Conservation (phyloP, 2,797 vertebrate species). For the Eospalax fontanierii region DNA sequence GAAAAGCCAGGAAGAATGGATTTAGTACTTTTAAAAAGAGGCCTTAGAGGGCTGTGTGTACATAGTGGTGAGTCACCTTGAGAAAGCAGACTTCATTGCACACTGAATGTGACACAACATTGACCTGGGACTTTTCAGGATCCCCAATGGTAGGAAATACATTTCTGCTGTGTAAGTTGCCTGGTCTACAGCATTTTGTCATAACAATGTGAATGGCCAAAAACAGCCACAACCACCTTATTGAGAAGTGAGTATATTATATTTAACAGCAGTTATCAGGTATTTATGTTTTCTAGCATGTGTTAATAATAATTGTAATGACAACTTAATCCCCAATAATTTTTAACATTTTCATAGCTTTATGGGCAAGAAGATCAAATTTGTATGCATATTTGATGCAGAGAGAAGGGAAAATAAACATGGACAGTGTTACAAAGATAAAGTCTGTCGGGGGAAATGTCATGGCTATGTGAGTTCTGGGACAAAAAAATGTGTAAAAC, state of each 20-base stretch:
- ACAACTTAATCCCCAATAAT: background rate
- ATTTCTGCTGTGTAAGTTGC: background rate
- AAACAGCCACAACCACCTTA: background rate
- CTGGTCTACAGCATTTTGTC: background rate
- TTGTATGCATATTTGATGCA: background rate
- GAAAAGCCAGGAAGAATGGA: background rate
- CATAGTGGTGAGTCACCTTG: too few species aligned
- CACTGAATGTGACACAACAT: background rate
- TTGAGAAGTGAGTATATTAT: background rate
- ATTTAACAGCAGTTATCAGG: slow-evolving; percentile 30
- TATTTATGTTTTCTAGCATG: background rate
- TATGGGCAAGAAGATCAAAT: background rate
- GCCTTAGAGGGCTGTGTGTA: background rate
- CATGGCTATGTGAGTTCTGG: slow-evolving; percentile 11
- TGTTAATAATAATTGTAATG: background rate
- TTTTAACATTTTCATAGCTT: slow-evolving; percentile 15
- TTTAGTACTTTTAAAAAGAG: background rate
- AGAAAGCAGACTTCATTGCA: background rate
- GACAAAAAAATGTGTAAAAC: slow-evolving; percentile 16
- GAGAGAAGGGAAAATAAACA: slow-evolving; percentile 40
- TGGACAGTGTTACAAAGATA: slow-evolving; percentile 8
- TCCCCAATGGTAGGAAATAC: background rate
- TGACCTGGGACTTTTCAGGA: background rate
- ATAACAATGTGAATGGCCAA: background rate
- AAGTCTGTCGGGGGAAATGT: background rate